Percentiles rank a stretch among this genome's conserved stretches.
Evolutionary conservation across 2,888 invertebrate species (phyloP).

Genomic region (Deladenus siricidicola): DNA sequence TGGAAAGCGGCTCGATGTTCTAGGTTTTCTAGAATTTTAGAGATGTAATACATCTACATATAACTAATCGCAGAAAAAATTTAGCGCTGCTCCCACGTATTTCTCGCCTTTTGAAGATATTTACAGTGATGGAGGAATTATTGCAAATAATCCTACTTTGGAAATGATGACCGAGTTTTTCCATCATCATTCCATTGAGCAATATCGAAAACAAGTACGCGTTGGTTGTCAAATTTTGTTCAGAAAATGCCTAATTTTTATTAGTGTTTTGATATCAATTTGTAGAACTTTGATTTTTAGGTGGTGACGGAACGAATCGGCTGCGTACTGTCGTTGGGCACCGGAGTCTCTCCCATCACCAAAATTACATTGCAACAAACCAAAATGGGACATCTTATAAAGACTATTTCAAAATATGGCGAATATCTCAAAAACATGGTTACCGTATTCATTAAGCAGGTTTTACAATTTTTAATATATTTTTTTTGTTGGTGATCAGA

Average conservation of each 20-base stretch:
- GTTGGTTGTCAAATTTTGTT: not conserved
- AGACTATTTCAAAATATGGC: conserved; percentile 16
- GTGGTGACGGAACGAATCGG: not conserved
- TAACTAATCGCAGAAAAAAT: too few species aligned
- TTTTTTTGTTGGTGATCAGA: not conserved
- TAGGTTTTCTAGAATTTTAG: too few species aligned
- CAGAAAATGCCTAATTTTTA: conserved; percentile 57
- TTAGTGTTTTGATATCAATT: not conserved
- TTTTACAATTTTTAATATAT: too few species aligned
- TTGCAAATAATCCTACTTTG: conserved; percentile 80
- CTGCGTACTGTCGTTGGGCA: conserved; percentile 21
- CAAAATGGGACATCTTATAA: conserved; percentile 7
- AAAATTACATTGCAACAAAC: conserved; percentile 6
- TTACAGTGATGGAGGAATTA: conserved; percentile 18
- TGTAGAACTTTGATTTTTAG: not conserved
- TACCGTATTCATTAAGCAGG: conserved; percentile 18
- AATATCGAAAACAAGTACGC: not conserved
- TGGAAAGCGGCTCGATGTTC: conserved; percentile 20
- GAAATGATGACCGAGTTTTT: conserved; percentile 82
- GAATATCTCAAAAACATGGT: conserved; percentile 23
- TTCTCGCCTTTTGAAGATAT: conserved; percentile 16
- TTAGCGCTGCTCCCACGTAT: conserved; percentile 18
- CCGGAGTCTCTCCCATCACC: conserved; percentile 16
- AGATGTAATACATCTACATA: too few species aligned
- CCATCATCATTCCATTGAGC: not conserved